Evolutionary conservation across 1,140 invertebrate species (phyloP).

Genomic region (Drosophila elegans): DNA sequence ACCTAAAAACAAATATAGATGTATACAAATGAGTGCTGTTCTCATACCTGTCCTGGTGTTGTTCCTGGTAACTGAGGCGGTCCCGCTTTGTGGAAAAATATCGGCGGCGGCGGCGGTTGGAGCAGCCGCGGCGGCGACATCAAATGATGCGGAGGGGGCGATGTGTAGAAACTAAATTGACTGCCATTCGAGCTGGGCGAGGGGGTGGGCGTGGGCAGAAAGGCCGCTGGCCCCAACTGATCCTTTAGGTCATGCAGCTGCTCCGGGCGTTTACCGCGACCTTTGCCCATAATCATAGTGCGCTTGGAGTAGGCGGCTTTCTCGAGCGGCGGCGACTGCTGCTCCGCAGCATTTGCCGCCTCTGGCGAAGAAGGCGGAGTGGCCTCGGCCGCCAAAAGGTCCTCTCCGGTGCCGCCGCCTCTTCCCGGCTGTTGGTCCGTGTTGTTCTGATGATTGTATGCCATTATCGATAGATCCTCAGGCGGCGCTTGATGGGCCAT

Average conservation of each 20-base stretch:
- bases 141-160: slow-evolving; percentile 15
- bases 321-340: not conserved
- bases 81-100: slow-evolving; percentile 50
- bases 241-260: slow-evolving; percentile 48
- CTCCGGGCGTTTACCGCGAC: slow-evolving; percentile 58
- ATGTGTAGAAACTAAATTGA: slow-evolving; percentile 52
- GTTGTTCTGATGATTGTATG: slow-evolving; percentile 38
- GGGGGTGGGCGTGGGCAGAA: slow-evolving; percentile 59
- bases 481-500: slow-evolving; percentile 49
- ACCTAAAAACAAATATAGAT: no score
- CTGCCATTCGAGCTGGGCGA: slow-evolving; percentile 56
- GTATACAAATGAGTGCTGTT: not conserved
- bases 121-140: slow-evolving; percentile 20
- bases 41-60: slow-evolving; percentile 32
- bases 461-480: slow-evolving; percentile 2
- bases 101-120: slow-evolving; percentile 28
- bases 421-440: slow-evolving; percentile 45
- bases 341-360: slow-evolving; percentile 6
- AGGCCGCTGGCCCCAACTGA: slow-evolving; percentile 16
- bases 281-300: slow-evolving; percentile 12
- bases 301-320: slow-evolving; percentile 25
- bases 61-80: slow-evolving; percentile 6
- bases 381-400: slow-evolving; percentile 12
- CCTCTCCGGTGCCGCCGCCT: not conserved
- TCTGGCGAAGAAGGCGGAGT: slow-evolving; percentile 58